Evolutionary conservation across 2,888 invertebrate species (phyloP).

Genomic region (Rhamnusium bicolor): DNA sequence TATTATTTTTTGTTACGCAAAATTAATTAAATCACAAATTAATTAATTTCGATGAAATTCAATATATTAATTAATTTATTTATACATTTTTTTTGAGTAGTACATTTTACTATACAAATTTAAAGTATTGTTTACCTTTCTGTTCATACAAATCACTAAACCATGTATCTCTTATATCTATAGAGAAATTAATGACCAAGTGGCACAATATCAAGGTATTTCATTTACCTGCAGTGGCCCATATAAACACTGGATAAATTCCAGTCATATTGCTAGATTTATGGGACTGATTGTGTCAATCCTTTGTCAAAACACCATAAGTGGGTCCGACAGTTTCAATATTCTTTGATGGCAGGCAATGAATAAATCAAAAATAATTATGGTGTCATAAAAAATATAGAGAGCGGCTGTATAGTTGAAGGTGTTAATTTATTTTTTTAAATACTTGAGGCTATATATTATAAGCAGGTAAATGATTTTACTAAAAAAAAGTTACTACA

Average conservation of each 20-base stretch:
- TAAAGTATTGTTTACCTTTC: not conserved
- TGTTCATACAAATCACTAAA: not conserved
- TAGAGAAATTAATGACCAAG: not conserved
- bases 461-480: too few species aligned
- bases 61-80: too few species aligned
- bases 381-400: not conserved
- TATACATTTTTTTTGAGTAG: too few species aligned
- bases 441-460: too few species aligned
- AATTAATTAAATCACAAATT: too few species aligned
- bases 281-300: slow-evolving; percentile 35
- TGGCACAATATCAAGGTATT: slow-evolving; percentile 8
- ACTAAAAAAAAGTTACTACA: too few species aligned
- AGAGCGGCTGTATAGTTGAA: not conserved
- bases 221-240: slow-evolving; percentile 19
- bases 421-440: not conserved
- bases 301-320: slow-evolving; percentile 39
- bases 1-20: too few species aligned
- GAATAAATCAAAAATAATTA: slow-evolving; percentile 15
- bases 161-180: not conserved
- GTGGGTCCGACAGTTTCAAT: slow-evolving; percentile 31
- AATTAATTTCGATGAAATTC: too few species aligned
- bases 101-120: too few species aligned
- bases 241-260: slow-evolving; percentile 8
- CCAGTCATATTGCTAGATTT: slow-evolving; percentile 31
- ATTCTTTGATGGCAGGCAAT: slow-evolving; percentile 2